A percentile compares a stretch with the other conserved stretches of the same genome.
Conservation (phyloP, 2,797 vertebrate species). For the Eupleurogrammus muticus region DNA sequence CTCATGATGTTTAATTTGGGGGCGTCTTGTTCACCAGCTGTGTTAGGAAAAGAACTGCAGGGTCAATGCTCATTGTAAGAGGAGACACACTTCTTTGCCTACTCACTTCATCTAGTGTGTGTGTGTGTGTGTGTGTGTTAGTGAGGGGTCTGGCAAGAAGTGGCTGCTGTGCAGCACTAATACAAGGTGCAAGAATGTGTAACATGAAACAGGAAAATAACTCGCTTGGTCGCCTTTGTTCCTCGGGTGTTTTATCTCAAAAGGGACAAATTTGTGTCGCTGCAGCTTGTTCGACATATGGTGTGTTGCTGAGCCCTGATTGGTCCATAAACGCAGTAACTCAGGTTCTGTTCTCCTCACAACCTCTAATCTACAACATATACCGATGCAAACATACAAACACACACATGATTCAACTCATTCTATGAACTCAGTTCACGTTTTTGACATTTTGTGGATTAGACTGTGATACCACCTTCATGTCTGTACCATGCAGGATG, state of each 20-base stretch:
- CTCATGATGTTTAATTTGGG: slow-evolving; percentile 24
- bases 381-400: background rate
- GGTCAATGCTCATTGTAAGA: slow-evolving; percentile 19
- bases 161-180: slow-evolving; percentile 23
- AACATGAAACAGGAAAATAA: slow-evolving; percentile 18
- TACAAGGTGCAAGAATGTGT: slow-evolving; percentile 16
- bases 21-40: background rate
- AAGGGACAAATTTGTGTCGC: slow-evolving; percentile 14
- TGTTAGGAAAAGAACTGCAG: slow-evolving; percentile 3
- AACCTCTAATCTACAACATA: background rate
- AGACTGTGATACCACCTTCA: background rate
- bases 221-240: slow-evolving; percentile 15
- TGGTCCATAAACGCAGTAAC: slow-evolving; percentile 8
- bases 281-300: slow-evolving; percentile 3
- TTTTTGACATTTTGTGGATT: background rate
- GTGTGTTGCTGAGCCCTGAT: background rate
- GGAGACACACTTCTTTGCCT: slow-evolving; percentile 16
- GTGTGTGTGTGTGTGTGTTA: background rate
- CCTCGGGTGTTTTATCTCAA: slow-evolving; percentile 21
- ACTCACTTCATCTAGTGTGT: slow-evolving; percentile 18
- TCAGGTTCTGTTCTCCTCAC: background rate
- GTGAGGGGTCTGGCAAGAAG: slow-evolving; percentile 19
- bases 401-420: background rate
- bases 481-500: background rate
- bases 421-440: background rate